Base-by-base conservation (phyloP, 2,113 vertebrate genomes). In the Misgurnus anguillicaudatus region DNA sequence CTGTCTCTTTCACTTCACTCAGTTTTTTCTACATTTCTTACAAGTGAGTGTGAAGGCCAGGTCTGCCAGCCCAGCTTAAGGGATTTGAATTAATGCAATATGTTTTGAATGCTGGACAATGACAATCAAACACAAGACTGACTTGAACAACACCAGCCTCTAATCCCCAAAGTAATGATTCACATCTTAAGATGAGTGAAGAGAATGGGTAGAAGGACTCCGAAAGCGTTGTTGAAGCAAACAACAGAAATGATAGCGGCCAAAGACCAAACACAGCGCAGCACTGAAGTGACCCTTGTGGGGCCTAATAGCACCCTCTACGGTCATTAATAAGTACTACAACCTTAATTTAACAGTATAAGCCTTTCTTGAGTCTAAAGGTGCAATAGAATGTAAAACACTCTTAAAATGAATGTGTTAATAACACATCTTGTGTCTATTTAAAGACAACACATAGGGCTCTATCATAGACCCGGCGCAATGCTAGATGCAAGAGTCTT, bases 1-100 rank as follows among this genome's bases (percentile, higher is more conserved):
- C 19, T 24, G 19, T 31, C 66, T 61, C 16, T 51, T 31, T 31
- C 24, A 31, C 24, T 31, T 31, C n/a, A 3, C 24, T 31, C 24
- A 31, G 3, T 31, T 31, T 31, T 31, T 31, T 31, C 24, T 3
- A 31, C 24, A 31, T 31, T 31, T 31, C 24, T 31, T 31, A 31
- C 68, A 78, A 60, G 75, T 39, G 42, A 65, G 61, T 81, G 73
- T 80, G 74, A 73, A 79, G 42, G 75, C 76, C 83, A 75, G 72
- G 61, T 21, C 45, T 42, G 61, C n/a, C 39, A 14, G 60, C 82
- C 80, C 77, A 82, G 71, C 72, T 79, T 76, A 69, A 75, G 41
- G 71, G 80, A 84, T 84, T 84, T 79, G 80, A 61, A 84, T 81
- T 51, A 74, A 79, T 73, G 78, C 61, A 77, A 68, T 75, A 78